Base-by-base conservation (phyloP, 37 sponge, comb jelly and placozoan species). In the Spongilla lacustris region DNA sequence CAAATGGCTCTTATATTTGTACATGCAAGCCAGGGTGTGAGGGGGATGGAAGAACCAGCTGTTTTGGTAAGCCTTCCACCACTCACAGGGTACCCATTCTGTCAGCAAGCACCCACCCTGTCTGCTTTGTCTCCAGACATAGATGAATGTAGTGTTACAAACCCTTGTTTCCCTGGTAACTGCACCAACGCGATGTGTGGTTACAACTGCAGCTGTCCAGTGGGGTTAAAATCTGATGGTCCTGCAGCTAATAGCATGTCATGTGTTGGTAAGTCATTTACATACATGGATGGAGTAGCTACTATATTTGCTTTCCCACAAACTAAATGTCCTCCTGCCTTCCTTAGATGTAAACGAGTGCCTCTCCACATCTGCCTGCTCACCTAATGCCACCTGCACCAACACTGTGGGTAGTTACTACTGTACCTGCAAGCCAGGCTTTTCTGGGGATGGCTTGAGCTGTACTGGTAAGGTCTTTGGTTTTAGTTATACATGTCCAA, bases 261-360 rank as follows among this genome's bases (percentile, higher is more conserved):
- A 8, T 58, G 58, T 17, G 21, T 58, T 58, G 58, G 58, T 58
- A 58, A 6, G 58, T 58, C 19, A 19, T 58, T 58, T 19, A 58
- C n/a, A n/a, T n/a, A n/a, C n/a, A n/a, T n/a, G n/a, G n/a, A n/a
- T 41, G 41, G 41, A 41, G 58, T 58, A 58, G 58, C 11, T 8
- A 58, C n/a, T n/a, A n/a, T n/a, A n/a, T n/a, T n/a, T n/a, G n/a
- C n/a, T n/a, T n/a, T n/a, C n/a, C n/a, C n/a, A n/a, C n/a, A n/a
- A n/a, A n/a, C n/a, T n/a, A n/a, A n/a, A n/a, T n/a, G n/a, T n/a
- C 58, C 58, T 58, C 58, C 58, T 58, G 58, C 66, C 38, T 66
- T 29, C 33, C 49, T 49, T 24, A 81, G 88, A 88, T 81, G 35
- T 75, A 0, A 30, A 88, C 82, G 75, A 81, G 50, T 88, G 88